Base-by-base conservation (phyloP, 2,113 vertebrate genomes). In the Hemibates koningsi region DNA sequence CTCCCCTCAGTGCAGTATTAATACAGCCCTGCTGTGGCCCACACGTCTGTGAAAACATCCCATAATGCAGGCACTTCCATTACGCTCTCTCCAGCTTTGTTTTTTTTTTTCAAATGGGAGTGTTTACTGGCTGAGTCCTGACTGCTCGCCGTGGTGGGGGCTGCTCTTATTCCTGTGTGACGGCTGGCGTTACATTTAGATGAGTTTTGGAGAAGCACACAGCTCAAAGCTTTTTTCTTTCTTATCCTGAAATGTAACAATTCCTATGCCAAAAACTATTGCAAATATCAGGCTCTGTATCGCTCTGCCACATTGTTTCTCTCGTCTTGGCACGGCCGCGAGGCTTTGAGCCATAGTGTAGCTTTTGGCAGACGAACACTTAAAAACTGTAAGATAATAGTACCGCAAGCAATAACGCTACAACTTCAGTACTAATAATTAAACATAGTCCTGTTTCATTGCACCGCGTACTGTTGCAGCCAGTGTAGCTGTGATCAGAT, bases 41-140 rank as follows among this genome's bases (percentile, higher is more conserved):
- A 85, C 82, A 84, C 90, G 79, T 68, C 76, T 88, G 83, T 84
- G 73, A 90, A 93, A 81, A 86, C 90, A 86, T 91, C 91, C 84
- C 81, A 91, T 94, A 90, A 91, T 92, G 81, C 87, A 88, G 83
- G 71, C 81, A 32, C 59, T 80, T 90, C 83, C 86, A 43, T 87
- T 91, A 89, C 32, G 19, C 83, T 61, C 84, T 76, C 88, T 82
- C 54, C 84, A 63, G 61, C 89, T 84, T 79, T 27, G 83, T 79
- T 81, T 57, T 56, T 61, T 73, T 82, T 66, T 38, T 86, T 36
- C 80, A 81, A 84, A 88, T 88, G 71, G 36, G 86, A 91, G 81
- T 80, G 88, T 81, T 84, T 71, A 66, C 80, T 17, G 68, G 52
- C 82, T 87, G 29, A 53, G 66, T 34, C 53, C 81, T 41, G 78